Conservation (phyloP, 1,140 invertebrate genomes). For the Tetranychus urticae region DNA sequence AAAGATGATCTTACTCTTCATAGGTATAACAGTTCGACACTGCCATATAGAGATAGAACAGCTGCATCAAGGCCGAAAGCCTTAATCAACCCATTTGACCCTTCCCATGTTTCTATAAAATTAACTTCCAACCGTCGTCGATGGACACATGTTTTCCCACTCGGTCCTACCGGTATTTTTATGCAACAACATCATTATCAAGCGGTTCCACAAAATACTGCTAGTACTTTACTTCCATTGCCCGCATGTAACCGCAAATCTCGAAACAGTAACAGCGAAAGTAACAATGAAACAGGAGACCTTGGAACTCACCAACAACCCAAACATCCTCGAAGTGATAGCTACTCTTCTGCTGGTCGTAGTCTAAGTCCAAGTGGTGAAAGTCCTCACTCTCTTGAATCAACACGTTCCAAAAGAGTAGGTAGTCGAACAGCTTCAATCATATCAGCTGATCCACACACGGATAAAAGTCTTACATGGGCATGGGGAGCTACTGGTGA, state of each 20-base stretch:
- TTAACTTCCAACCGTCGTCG: slow-evolving; percentile 79
- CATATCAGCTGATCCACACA: slow-evolving; percentile 3
- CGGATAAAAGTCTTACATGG: slow-evolving; percentile 29
- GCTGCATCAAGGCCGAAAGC: slow-evolving; percentile 5
- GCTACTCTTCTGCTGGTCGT: not conserved
- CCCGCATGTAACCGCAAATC: not conserved
- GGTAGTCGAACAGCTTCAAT: slow-evolving; percentile 1
- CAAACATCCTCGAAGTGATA: not conserved
- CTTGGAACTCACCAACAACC: too few relatives aligned
- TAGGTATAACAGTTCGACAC: not conserved
- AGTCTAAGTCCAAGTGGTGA: not conserved
- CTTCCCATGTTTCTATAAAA: slow-evolving; percentile 84
- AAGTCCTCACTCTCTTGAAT: not conserved
- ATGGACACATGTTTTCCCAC: slow-evolving; percentile 97
- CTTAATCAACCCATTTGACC: slow-evolving; percentile 81
- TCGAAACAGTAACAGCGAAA: not conserved
- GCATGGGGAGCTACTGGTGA: slow-evolving; percentile 70
- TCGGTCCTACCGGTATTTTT: slow-evolving; percentile 62
- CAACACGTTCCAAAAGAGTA: not conserved
- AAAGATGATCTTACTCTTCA: slow-evolving; percentile 8
- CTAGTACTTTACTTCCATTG: slow-evolving; percentile 10
- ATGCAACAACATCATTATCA: slow-evolving; percentile 85
- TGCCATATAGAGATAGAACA: not conserved
- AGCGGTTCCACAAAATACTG: slow-evolving; percentile 15
- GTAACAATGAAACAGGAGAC: not conserved